phyloP scores from a whole-genome alignment of 2,888 invertebrate genomes.

The Scaptodrosophila latifasciaeformis region DNA sequence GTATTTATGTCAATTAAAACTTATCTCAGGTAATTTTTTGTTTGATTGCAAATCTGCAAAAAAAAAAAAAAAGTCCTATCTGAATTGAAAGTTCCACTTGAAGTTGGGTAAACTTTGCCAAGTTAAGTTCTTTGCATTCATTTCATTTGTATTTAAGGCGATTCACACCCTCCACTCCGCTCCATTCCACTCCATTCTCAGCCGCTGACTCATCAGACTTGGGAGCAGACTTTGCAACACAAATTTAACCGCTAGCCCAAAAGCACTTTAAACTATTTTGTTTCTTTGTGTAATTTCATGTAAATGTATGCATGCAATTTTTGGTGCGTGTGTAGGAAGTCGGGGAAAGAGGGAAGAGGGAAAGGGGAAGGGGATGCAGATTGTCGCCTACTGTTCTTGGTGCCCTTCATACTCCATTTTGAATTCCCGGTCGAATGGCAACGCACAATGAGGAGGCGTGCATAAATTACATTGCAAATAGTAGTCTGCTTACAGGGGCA shows the following conservation, averaged over 20 bases:
- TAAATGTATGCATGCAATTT: constrained; percentile 54
- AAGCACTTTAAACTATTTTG: constrained; percentile 33
- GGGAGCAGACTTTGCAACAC: constrained; percentile 19
- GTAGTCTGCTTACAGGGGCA: constrained; percentile 2
- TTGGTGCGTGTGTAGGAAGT: background rate
- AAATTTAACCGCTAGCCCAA: constrained; percentile 24
- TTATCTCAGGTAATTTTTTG: too few relatives aligned
- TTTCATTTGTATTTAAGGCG: constrained; percentile 18
- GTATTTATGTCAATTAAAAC: too few relatives aligned
- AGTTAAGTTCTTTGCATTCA: constrained; percentile 23
- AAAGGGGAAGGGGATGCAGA: background rate
- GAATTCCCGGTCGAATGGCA: background rate
- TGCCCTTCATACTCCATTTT: too few relatives aligned
- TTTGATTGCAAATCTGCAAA: too few relatives aligned
- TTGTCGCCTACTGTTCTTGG: background rate
- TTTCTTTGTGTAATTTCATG: constrained; percentile 50
- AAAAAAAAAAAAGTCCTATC: background rate
- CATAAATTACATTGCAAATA: constrained; percentile 44
- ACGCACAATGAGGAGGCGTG: constrained; percentile 24
- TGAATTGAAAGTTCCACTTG: background rate
- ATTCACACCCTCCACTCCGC: background rate
- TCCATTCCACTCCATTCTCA: background rate
- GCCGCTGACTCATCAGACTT: constrained; percentile 12
- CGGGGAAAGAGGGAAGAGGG: background rate
- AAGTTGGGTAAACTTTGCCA: background rate